Conservation (phyloP, 2,113 vertebrate genomes). For the Eulacestoma nigropectus region DNA sequence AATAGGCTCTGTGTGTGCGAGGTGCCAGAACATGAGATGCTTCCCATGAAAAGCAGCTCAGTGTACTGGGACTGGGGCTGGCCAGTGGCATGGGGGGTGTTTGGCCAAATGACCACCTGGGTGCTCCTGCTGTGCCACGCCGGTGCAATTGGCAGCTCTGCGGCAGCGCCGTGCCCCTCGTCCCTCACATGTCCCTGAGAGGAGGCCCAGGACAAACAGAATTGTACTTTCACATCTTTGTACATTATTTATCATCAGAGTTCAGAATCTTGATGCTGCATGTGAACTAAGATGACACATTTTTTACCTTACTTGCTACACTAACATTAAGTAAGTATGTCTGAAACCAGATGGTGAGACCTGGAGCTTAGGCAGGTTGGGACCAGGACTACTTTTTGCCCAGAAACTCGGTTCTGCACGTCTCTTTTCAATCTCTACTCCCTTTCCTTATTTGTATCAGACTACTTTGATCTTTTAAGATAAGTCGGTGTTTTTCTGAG, state of each 20-base stretch:
- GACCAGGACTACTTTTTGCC: neutral
- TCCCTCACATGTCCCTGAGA: conserved; percentile 31
- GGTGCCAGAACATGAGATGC: neutral
- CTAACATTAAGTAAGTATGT: neutral
- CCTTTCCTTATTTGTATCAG: neutral
- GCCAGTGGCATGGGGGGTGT: rapidly evolving
- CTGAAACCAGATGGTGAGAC: neutral
- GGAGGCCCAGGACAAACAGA: conserved; percentile 62
- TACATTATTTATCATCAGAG: conserved; percentile 71
- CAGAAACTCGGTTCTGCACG: neutral
- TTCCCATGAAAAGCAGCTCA: neutral
- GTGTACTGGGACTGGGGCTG: neutral
- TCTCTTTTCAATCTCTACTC: neutral
- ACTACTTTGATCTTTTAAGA: neutral
- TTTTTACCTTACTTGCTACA: conserved; percentile 63
- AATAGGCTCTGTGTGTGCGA: neutral
- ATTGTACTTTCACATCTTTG: conserved; percentile 66
- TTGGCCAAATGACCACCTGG: neutral
- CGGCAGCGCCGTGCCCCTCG: neutral
- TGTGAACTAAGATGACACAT: conserved; percentile 71
- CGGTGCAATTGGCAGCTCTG: rapidly evolving
- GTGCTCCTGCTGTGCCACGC: neutral
- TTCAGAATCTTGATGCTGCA: conserved; percentile 73
- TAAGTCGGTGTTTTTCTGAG: neutral
- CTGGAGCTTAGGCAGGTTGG: neutral